phyloP scores from a whole-genome alignment of 1,140 invertebrate species.

The Drosophila teissieri region DNA sequence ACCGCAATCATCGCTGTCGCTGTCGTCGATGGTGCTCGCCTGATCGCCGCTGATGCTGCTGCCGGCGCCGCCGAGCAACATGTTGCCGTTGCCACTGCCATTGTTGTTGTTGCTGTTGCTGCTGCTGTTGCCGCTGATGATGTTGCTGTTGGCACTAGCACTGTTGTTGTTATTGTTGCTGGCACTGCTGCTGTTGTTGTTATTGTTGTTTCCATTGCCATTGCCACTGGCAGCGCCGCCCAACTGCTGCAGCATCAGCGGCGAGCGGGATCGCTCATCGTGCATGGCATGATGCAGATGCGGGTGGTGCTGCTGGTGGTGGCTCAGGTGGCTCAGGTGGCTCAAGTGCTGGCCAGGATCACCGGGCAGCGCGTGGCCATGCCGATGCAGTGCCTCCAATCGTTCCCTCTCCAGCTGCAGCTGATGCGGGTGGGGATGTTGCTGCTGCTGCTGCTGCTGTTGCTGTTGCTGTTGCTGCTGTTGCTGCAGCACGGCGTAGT shows the following conservation, averaged over 20 bases:
- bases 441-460: conserved; percentile 40
- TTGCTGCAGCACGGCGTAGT: conserved; percentile 65
- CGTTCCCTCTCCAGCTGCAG: conserved; percentile 41
- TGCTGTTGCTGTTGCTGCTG: conserved; percentile 57
- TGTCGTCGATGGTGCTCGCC: conserved; percentile 79
- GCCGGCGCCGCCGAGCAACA: conserved; percentile 62
- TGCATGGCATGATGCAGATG: conserved; percentile 42
- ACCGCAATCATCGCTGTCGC: conserved; percentile 83
- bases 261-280: conserved; percentile 79
- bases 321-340: conserved; percentile 5
- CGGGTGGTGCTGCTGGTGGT: conserved; percentile 32
- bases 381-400: conserved; percentile 48
- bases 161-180: conserved; percentile 35
- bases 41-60: conserved; percentile 80
- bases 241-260: conserved; percentile 61
- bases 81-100: conserved; percentile 42
- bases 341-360: conserved; percentile 24
- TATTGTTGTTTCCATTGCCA: conserved; percentile 21
- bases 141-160: conserved; percentile 29
- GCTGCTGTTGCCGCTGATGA: conserved; percentile 8
- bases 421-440: conserved; percentile 49
- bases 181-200: conserved; percentile 9
- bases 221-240: conserved; percentile 25
- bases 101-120: conserved; percentile 22
- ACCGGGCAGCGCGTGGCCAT: conserved; percentile 24